Evolutionary conservation across 2,113 vertebrate species (phyloP).

Genomic region (Ursus arctos): DNA sequence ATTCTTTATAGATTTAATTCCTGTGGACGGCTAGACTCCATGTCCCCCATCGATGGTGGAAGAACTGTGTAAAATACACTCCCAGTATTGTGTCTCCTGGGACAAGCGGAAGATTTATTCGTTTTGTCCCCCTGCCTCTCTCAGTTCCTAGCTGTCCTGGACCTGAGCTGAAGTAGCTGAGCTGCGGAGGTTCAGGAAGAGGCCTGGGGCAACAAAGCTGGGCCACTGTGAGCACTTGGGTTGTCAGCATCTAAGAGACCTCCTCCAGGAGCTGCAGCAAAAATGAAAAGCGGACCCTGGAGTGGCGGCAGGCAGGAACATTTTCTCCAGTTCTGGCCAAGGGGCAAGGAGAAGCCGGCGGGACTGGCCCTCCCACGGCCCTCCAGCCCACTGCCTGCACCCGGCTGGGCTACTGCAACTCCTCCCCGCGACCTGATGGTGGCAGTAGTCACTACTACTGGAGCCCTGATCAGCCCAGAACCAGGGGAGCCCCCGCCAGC

Average conservation of each 20-base stretch:
- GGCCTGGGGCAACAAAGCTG: neutral
- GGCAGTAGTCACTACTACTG: neutral
- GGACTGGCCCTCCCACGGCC: rapidly evolving
- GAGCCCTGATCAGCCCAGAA: rapidly evolving
- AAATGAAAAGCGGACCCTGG: neutral
- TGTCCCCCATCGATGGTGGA: neutral
- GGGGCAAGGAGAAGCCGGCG: neutral
- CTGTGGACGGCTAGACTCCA: rapidly evolving
- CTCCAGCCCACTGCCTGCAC: rapidly evolving
- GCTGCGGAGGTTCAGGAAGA: neutral
- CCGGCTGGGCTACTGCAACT: rapidly evolving
- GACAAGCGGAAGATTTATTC: neutral
- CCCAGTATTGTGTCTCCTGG: neutral
- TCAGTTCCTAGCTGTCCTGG: neutral
- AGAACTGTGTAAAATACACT: neutral
- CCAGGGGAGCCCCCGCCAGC: rapidly evolving
- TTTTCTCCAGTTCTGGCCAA: rapidly evolving
- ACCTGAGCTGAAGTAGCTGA: neutral
- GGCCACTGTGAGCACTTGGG: rapidly evolving
- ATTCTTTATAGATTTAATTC: neutral
- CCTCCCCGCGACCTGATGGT: neutral
- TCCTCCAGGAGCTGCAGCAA: too few relatives aligned
- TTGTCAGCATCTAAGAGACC: too few relatives aligned
- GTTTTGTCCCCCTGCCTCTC: neutral
- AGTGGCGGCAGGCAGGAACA: too few relatives aligned